Base-by-base conservation (phyloP, 2,888 invertebrate species). In the Dynastes tityus region DNA sequence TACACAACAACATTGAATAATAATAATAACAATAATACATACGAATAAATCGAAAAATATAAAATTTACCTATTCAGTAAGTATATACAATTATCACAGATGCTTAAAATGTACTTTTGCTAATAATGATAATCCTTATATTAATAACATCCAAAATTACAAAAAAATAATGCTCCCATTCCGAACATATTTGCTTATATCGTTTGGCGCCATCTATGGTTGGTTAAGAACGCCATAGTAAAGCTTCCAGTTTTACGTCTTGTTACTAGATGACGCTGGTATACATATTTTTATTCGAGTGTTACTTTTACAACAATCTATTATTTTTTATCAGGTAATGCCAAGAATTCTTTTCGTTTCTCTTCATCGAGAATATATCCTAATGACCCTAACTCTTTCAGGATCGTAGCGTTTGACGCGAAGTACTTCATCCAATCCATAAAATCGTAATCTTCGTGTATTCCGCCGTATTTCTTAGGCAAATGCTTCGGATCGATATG, bases 381-480 rank as follows among this genome's bases (percentile, higher is more conserved):
- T 75, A 92, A 88, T 6, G 90, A 88, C 77, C 91, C 88, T 87
- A 95, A 88, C 86, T 94, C 94, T 85, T 92, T 92, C 0, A 92
- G 90, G 65, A 95, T 90, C 51, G 85, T 87, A 13, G 90, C 89
- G 76, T 91, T 91, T 77, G 90, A 90, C 80, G 89, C 90, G 55
- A 95, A 88, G 2, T 91, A 91, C 55, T 93, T 92, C 63, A 95
- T 88, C 95, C 95, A 95, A 77, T 93, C 91, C n/a, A 92, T 92
- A 84, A 95, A 95, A 0, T 93, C 90, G 83, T 93, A 92, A 84
- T 95, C 95, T 0, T 93, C 93, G 87, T 94, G 92, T 9, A 90
- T 87, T 0, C 92, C 92, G 0, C 91, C 92, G 82, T 92, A 92
- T 74, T 90, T 90, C 85, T 93, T 92, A 0, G 96, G 95, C 58